A percentile compares a stretch with the other conserved stretches of the same genome.
Conservation (phyloP, 2,888 invertebrate species). For the Schrankia costaestrigalis region DNA sequence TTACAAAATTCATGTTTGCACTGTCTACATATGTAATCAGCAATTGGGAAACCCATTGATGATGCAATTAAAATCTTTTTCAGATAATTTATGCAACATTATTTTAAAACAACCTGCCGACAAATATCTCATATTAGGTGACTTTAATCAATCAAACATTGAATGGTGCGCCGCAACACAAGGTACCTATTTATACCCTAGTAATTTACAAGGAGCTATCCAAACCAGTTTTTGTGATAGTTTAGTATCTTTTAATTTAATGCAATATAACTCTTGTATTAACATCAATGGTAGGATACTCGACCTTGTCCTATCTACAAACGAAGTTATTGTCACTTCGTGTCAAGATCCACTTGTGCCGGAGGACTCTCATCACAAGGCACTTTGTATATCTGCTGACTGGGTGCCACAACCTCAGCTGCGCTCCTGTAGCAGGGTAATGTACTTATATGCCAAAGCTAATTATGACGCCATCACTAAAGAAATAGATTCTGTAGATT, state of each 20-base stretch:
- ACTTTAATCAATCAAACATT: slow-evolving; percentile 4
- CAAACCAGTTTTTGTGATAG: slow-evolving; percentile 1
- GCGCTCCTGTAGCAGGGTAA: too few species aligned
- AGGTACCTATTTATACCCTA: not conserved
- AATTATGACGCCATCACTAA: not conserved
- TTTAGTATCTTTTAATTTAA: slow-evolving; percentile 1
- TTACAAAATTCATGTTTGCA: too few species aligned
- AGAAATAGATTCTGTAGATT: not conserved
- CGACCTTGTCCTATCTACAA: slow-evolving; percentile 3
- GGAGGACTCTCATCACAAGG: too few species aligned
- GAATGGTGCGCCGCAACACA: not conserved
- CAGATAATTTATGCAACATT: not conserved
- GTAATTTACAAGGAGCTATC: not conserved
- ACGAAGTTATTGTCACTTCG: not conserved
- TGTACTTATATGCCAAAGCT: slow-evolving; percentile 1
- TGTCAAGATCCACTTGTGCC: slow-evolving; percentile 1
- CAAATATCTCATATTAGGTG: slow-evolving; percentile 3
- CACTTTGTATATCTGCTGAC: too few species aligned
- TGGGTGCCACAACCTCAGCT: too few species aligned
- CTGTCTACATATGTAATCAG: too few species aligned
- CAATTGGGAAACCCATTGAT: not conserved
- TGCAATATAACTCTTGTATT: slow-evolving; percentile 2
- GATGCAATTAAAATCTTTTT: slow-evolving; percentile 1
- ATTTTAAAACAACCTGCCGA: slow-evolving; percentile 1
- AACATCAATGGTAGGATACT: slow-evolving; percentile 1